Percentiles rank a stretch among this genome's conserved stretches.
Evolutionary conservation across 2,113 vertebrate genomes (phyloP).

Genomic region (Puffinus mauretanicus): DNA sequence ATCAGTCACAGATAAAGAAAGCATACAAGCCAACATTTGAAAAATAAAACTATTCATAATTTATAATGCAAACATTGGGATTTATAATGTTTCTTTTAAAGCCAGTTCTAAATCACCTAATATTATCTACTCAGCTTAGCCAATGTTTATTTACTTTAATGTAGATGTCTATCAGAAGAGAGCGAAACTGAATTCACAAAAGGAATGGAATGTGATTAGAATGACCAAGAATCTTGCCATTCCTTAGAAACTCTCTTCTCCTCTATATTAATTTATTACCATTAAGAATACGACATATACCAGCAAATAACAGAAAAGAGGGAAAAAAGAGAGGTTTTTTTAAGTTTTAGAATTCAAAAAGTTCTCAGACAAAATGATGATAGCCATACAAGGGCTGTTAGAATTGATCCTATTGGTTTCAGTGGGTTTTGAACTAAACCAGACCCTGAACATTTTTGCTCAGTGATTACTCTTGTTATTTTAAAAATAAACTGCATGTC

Average conservation of each 20-base stretch:
- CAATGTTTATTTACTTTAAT: neutral
- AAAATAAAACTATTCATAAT: neutral
- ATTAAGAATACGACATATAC: neutral
- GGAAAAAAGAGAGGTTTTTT: accelerated
- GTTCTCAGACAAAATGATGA: neutral
- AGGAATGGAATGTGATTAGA: neutral
- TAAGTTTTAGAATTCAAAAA: neutral
- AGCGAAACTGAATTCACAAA: neutral
- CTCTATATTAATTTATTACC: neutral
- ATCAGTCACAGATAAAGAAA: neutral
- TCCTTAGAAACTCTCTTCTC: neutral
- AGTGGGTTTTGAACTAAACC: neutral
- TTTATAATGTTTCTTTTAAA: neutral
- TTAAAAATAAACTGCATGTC: neutral
- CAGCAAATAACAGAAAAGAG: neutral
- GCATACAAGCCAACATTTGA: neutral
- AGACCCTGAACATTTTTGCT: neutral
- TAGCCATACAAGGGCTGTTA: neutral
- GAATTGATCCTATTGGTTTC: neutral
- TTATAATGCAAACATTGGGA: neutral
- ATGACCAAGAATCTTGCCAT: neutral
- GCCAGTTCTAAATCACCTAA: neutral
- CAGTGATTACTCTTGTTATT: neutral
- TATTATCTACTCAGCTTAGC: neutral
- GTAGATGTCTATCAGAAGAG: neutral